Evolutionary conservation across 53 echinoderm and acorn worm genomes (phyloP), one percentile per base, ranked within the genome.

Genomic region (Arbacia lixula): DNA sequence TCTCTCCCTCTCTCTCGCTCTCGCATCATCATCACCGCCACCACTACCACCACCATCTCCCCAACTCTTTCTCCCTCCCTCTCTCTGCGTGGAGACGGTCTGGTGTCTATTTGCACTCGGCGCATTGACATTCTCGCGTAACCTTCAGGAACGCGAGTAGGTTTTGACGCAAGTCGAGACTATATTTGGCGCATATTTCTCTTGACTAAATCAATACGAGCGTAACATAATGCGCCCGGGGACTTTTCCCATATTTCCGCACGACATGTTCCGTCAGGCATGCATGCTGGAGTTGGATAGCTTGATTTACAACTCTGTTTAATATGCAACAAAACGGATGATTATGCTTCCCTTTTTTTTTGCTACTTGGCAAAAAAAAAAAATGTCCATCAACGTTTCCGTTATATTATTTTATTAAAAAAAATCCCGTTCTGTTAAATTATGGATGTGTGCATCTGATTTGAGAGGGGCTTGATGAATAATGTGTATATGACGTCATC

Each of bases 141-240:
- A 69, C 69, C 69, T 69, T 69, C 69, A 69, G 43, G 46, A 3
- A 41, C 69, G 43, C 43, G 42, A 30, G n/a, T 41, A 12, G 40
- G 69, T 26, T 43, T 69, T 69, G 69, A 69, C 69, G 69, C 69
- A 69, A 69, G 69, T 69, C 35, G 29, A 27, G 28, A 24, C 69
- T 69, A 69, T 43, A 6, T 69, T 41, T 42, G 37, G 69, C 29
- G 69, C 69, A 69, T 69, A 69, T 69, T 69, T 69, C 69, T 69
- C 69, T 46, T 21, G 69, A 36, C 69, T 42, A 26, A 69, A 69
- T 69, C 46, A 69, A 42, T 69, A 69, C 35, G 43, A 17, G 42
- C 69, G 69, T 69, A 69, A 41, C 42, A 69, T 41, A 21, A 69
- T 69, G 40, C 69, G 43, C 69, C 16, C 11, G 46, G 42, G 43